Percentiles rank a stretch among this genome's conserved stretches.
Conservation (phyloP, 2,888 invertebrate species). For the Ganaspis brasiliensis region DNA sequence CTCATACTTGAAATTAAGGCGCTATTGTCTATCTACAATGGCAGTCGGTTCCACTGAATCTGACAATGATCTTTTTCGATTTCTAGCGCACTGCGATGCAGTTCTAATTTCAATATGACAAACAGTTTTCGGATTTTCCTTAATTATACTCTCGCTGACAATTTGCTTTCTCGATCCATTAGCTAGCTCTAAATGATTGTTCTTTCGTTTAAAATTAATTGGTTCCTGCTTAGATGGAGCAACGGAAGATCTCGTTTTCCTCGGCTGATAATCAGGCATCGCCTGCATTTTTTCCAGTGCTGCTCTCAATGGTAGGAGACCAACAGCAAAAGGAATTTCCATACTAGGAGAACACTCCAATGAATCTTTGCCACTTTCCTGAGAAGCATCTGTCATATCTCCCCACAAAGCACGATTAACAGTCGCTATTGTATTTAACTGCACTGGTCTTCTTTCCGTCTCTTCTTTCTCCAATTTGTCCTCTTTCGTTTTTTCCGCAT, state of each 20-base stretch:
- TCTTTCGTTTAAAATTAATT: conserved; percentile 63
- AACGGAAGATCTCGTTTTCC: conserved; percentile 79
- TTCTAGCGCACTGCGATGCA: conserved; percentile 62
- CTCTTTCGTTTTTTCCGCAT: neutral
- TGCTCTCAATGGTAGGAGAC: conserved; percentile 77
- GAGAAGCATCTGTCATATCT: conserved; percentile 75
- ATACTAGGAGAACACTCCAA: conserved; percentile 73
- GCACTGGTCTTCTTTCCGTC: conserved; percentile 44
- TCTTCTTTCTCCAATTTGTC: conserved; percentile 23
- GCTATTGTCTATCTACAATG: conserved; percentile 50
- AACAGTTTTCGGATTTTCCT: conserved; percentile 71
- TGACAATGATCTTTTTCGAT: conserved; percentile 48
- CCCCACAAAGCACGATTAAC: conserved; percentile 78
- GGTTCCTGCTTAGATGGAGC: conserved; percentile 70
- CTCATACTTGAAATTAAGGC: neutral
- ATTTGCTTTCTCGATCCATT: conserved; percentile 47
- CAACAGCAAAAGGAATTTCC: conserved; percentile 80
- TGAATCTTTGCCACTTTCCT: conserved; percentile 61
- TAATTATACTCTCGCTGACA: conserved; percentile 44
- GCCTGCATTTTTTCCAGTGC: conserved; percentile 80
- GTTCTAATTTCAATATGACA: conserved; percentile 77
- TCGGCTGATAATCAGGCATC: conserved; percentile 79
- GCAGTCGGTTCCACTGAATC: conserved; percentile 47
- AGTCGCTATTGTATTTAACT: conserved; percentile 69
- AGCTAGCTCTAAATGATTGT: conserved; percentile 52